Percentiles rank a stretch among this genome's conserved stretches.
Conservation (phyloP, 2,113 vertebrate genomes). For the Sceloporus tristichus region DNA sequence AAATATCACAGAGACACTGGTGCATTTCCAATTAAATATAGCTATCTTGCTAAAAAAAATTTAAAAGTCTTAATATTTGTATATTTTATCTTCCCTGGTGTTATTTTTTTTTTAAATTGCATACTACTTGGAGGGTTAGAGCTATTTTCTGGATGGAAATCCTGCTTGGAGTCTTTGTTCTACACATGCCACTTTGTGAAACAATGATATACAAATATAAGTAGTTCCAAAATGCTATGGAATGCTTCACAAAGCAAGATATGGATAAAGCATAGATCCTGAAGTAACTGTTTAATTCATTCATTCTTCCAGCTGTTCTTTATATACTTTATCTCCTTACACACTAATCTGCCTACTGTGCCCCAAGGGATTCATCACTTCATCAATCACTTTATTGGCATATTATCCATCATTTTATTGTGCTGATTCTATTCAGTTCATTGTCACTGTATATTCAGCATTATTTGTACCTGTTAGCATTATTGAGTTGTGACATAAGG, state of each 20-base stretch:
- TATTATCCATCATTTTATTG: conserved; percentile 68
- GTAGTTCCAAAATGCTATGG: not conserved
- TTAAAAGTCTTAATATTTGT: not conserved
- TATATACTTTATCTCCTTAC: not conserved
- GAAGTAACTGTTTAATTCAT: conserved; percentile 56
- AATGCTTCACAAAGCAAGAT: conserved; percentile 63
- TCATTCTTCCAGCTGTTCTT: conserved; percentile 11
- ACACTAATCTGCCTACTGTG: not conserved
- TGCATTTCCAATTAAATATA: not conserved
- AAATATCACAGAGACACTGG: not conserved
- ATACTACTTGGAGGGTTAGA: not conserved
- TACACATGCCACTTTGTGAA: not conserved
- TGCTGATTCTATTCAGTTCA: conserved; percentile 52
- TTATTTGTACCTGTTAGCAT: conserved; percentile 12
- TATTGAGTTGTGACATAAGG: not conserved
- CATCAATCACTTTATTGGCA: conserved; percentile 32
- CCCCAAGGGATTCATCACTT: not conserved
- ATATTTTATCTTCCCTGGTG: not conserved
- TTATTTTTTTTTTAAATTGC: not conserved
- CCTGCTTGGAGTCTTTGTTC: not conserved
- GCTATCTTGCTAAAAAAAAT: too few species aligned
- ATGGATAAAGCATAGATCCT: conserved; percentile 77
- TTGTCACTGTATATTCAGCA: conserved; percentile 12
- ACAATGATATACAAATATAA: not conserved
- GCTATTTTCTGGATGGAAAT: not conserved